Base-by-base conservation (phyloP, 2,888 invertebrate genomes). In the Macaria liturata region DNA sequence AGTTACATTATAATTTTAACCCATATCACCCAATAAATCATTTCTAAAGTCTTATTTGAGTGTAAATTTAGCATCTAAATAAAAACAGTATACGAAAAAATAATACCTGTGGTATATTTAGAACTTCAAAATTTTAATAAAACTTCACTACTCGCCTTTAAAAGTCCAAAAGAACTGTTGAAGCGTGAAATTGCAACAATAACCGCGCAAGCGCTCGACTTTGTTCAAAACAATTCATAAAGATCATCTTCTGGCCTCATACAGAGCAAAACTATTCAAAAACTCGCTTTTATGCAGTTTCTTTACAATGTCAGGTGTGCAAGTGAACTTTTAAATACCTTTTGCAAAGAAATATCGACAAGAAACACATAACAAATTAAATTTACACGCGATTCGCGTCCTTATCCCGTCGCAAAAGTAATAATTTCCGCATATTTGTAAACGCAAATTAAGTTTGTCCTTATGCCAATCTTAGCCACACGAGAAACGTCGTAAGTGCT, bases 271-370 rank as follows among this genome's bases (percentile, higher is more conserved):
- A 61, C 54, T 50, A 49, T 54, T 44, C 54, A 49, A 49, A 43
- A n/a, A 44, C 20, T 39, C 30, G 47, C 65, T 54, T 67, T 73
- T 69, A 68, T 68, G 62, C 59, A 62, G 59, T 65, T 54, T 64
- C 63, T 58, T 46, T 68, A 66, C 68, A 69, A 70, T 57, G 65
- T 70, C 70, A 70, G 70, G 64, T 70, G 65, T 57, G 62, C 66
- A 61, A 67, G 67, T 64, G 59, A 62, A 59, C 53, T 61, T 64
- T 69, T 62, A 63, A 66, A 69, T 59, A 57, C 61, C 50, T 32
- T 9, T 37, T 37, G 37, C 48, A 54, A 40, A 44, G 39, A 0
- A 46, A 46, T 1, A 9, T 31, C n/a, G 4, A n/a, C 9, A 49
- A n/a, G 49, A 8, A 46, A 57, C 45, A 47, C 47, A 34, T 39